Base-by-base conservation (phyloP, 2,113 vertebrate species). In the Gymnocephalus cernua region DNA sequence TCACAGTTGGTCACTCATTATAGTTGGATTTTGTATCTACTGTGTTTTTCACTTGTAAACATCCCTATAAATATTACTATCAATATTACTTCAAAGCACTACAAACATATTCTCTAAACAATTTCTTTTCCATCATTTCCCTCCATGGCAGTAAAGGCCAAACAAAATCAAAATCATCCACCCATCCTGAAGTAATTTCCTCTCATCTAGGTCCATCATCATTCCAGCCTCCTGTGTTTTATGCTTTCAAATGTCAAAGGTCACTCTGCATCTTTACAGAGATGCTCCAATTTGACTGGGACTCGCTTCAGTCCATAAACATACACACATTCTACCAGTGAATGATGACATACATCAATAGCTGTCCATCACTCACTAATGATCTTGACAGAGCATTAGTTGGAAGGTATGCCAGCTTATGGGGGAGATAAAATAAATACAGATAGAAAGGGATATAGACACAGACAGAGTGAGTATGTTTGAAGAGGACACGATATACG, bases 401-500 rank as follows among this genome's bases (percentile, higher is more conserved):
- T 51, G 61, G 71, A 86, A 74, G 79, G 71, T 74, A 82, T 72
- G 74, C 48, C 88, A 77, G 79, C 68, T 91, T 79, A 89, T 75
- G 47, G 54, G 70, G 74, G 74, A 80, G 73, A 91, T 90, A 85
- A 85, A 88, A 88, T 32, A 84, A 66, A 84, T 82, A 76, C 19
- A 45, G 74, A 50, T 44, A 71, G 74, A 12, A 68, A 86, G 10
- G 48, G 65, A 29, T 66, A 50, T 29, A 76, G 80, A 79, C 67
- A 64, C 54, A 75, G 71, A 63, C 53, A 25, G n/a, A 61, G 77
- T 8, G 67, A 72, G 82, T 79, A 80, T 68, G 73, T 68, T 80
- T 84, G 86, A 91, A 90, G 82, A 83, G 85, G 41, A 79, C 32
- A 29, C 94, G 89, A 95, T 92, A 87, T 92, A 93, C 23, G 77